Percentiles rank a stretch among this genome's conserved stretches.
These are phyloP conservation scores for Urocyon cinereoargenteus DNA, from an alignment of 2,797 vertebrate species.

Conservation along the genomic window DNA sequence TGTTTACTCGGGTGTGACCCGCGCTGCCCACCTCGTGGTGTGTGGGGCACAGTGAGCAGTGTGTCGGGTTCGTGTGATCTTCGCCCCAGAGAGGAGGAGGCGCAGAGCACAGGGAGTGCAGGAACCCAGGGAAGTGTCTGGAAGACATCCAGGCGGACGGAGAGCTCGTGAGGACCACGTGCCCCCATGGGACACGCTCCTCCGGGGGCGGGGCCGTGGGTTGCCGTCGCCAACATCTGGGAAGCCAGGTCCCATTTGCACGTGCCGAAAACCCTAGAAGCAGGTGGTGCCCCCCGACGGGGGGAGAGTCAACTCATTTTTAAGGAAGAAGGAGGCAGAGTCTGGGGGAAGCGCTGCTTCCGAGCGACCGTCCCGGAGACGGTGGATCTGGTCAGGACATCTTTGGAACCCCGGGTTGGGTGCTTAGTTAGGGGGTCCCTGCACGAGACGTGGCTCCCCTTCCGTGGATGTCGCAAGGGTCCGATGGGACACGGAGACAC, in stretches of 20 bases:
- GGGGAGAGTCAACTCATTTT: neutral
- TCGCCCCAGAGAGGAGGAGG: neutral
- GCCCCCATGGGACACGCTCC: accelerated
- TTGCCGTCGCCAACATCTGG: accelerated
- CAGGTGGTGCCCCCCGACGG: accelerated
- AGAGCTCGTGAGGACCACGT: accelerated
- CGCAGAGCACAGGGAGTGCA: accelerated
- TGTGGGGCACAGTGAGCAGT: accelerated
- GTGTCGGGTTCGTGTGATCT: accelerated
- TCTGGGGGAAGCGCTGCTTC: neutral
- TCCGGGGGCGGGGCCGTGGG: accelerated
- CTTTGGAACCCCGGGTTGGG: accelerated
- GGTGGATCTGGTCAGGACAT: accelerated
- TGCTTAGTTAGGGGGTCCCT: too few relatives aligned
- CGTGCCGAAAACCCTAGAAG: accelerated
- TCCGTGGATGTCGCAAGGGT: neutral
- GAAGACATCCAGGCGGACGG: accelerated
- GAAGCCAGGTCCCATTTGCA: accelerated
- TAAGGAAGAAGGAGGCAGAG: neutral
- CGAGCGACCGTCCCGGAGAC: accelerated
- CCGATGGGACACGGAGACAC: neutral
- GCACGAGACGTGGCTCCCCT: neutral
- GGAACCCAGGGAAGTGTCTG: accelerated
- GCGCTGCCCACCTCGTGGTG: neutral
- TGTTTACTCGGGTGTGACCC: accelerated